Base-by-base conservation (phyloP, 2,797 vertebrate species). In the Phyllotis vaccarum region DNA sequence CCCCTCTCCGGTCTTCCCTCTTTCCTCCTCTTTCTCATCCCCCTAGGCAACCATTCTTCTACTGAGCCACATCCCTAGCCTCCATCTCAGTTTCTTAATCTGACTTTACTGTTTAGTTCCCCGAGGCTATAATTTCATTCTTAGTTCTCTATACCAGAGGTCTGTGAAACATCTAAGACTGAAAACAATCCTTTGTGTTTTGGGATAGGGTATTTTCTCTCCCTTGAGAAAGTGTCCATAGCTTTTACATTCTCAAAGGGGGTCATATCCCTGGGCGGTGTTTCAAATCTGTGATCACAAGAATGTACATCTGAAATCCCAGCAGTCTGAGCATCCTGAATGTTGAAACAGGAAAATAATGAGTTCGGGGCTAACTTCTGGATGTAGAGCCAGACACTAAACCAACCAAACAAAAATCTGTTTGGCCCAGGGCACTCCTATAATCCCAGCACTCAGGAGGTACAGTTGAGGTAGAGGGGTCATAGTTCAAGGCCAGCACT, bases 161-260 rank as follows among this genome's bases (percentile, higher is more conserved):
- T 88, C 46, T 94, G 49, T 90, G 94, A 93, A 78, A 11, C 10
- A 80, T 11, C 83, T 93, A 88, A 95, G 93, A 86, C 29, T 54
- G 87, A 95, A 96, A 92, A 49, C 52, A 86, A 78, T n/a, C 27
- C 68, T 94, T 90, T 93, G 49, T 68, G 54, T 76, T 81, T 96
- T 78, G 49, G 64, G 43, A 94, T 37, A 72, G 68, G 8, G n/a
- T 34, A 60, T 19, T 95, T 86, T 78, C 43, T 66, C 29, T 22
- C 86, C 49, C 31, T 95, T 74, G 66, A 60, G 74, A 87, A 91
- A 94, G 9, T 64, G 52, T 94, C 49, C 46, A 17, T 64, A 40
- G 22, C 43, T 95, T 92, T 94, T 78, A 86, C 87, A 64, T 29
- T 85, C 37, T 95, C 86, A 80, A 49, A 92, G 81, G 29, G 31